Conservation (phyloP, 2,113 vertebrate species). For the Ochotona princeps region DNA sequence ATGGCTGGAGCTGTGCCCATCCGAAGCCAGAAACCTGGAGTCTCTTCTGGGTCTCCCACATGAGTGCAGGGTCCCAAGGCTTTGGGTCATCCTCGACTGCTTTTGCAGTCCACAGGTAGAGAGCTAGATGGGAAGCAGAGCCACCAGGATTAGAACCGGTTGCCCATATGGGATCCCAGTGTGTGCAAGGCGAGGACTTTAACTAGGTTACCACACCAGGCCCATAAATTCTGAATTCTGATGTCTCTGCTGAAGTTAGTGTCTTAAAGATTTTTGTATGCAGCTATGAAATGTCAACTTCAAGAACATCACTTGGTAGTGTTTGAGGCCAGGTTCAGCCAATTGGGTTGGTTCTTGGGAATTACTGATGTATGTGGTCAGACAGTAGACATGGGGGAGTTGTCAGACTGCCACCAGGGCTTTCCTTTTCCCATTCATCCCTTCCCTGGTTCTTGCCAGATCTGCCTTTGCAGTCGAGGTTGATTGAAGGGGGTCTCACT, state of each 20-base stretch:
- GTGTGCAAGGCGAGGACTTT: too few species aligned
- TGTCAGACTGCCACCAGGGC: slow-evolving; percentile 56
- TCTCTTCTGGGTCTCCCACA: too few species aligned
- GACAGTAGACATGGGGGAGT: slow-evolving; percentile 40
- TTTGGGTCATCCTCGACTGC: too few species aligned
- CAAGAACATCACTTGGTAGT: slow-evolving; percentile 45
- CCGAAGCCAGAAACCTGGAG: too few species aligned
- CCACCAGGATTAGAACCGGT: too few species aligned
- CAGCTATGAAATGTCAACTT: neutral
- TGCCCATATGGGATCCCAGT: too few species aligned
- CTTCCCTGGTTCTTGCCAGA: slow-evolving; percentile 42
- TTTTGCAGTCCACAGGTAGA: too few species aligned
- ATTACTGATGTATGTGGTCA: slow-evolving; percentile 44
- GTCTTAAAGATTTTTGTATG: neutral
- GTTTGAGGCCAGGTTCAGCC: slow-evolving; percentile 50
- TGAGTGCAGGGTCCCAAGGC: too few species aligned
- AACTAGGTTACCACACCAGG: too few species aligned
- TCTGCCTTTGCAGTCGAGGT: slow-evolving; percentile 74
- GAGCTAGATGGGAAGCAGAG: too few species aligned
- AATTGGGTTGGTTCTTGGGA: neutral
- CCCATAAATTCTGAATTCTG: neutral
- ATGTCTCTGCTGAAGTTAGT: neutral
- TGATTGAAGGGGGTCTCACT: slow-evolving; percentile 77
- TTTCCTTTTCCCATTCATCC: slow-evolving; percentile 52
- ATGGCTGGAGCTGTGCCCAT: too few species aligned